phyloP scores from a whole-genome alignment of 2,113 vertebrate genomes.

The Myrmecophaga tridactyla region DNA sequence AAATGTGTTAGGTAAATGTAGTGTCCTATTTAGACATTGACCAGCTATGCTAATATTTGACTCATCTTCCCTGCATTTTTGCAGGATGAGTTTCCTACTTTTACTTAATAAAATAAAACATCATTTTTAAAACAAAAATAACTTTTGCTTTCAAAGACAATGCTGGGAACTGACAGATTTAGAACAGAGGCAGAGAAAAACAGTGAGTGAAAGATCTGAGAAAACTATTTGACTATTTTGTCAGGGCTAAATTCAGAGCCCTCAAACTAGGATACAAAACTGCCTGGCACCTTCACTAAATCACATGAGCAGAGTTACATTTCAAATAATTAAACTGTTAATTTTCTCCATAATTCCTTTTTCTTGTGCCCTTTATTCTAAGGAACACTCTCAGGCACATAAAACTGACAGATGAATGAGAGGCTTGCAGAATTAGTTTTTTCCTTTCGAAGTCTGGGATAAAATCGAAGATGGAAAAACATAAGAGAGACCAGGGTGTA shows the following conservation, averaged over 20 bases:
- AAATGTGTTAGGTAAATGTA: too few species aligned
- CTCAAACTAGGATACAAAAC: not conserved
- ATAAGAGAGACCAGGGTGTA: not conserved
- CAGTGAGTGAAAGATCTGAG: not conserved
- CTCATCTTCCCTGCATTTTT: not conserved
- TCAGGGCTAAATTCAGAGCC: not conserved
- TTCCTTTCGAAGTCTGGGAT: not conserved
- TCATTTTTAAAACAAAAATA: not conserved
- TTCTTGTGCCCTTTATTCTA: not conserved
- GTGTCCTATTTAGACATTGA: not conserved
- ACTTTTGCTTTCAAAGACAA: not conserved
- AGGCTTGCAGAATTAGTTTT: not conserved
- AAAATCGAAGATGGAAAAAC: not conserved
- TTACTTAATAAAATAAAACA: not conserved
- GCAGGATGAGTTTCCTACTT: not conserved
- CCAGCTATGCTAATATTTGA: not conserved
- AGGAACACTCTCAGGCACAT: not conserved
- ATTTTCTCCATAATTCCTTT: not conserved
- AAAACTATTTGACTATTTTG: not conserved
- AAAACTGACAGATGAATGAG: not conserved
- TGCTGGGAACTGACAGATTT: not conserved
- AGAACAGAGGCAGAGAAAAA: not conserved
- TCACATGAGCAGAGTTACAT: not conserved
- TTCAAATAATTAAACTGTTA: not conserved
- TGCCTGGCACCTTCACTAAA: not conserved